Evolutionary conservation across 2,797 vertebrate species (phyloP).

Genomic region (Echeneis naucrates): DNA sequence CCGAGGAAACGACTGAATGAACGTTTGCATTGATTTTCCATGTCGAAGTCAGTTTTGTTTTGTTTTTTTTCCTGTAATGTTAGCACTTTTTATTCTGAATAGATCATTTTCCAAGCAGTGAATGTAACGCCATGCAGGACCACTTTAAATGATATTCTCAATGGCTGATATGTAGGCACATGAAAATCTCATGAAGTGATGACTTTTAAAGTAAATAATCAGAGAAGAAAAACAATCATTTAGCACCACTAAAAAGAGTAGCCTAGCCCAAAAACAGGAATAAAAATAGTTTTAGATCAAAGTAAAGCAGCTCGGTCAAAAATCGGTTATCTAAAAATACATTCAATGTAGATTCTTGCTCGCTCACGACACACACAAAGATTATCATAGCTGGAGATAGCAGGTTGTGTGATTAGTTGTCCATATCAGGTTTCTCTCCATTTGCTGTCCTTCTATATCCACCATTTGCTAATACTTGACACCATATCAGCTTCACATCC

Average conservation of each 20-base stretch:
- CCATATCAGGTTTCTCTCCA: constrained; percentile 70
- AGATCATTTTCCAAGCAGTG: constrained; percentile 1
- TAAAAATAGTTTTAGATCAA: not conserved
- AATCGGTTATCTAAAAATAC: constrained; percentile 6
- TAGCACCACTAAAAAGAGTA: not conserved
- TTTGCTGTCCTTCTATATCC: constrained; percentile 75
- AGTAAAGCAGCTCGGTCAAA: not conserved
- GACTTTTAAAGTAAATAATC: not conserved
- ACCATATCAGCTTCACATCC: constrained; percentile 67
- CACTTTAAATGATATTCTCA: not conserved
- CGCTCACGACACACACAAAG: constrained; percentile 14
- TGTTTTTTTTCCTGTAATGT: not conserved
- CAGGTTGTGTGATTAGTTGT: constrained; percentile 59
- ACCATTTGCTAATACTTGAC: constrained; percentile 75
- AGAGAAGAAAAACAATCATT: not conserved
- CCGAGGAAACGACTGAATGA: not conserved
- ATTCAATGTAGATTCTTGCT: constrained; percentile 28
- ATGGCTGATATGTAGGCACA: not conserved
- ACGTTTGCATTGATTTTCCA: not conserved
- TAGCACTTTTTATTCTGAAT: not conserved
- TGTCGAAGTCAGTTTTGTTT: not conserved
- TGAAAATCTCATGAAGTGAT: no score
- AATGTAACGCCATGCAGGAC: not conserved
- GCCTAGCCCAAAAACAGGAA: no score
- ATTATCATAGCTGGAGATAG: constrained; percentile 46